These are phyloP conservation scores for Aphidius colemani DNA, from an alignment of 2,888 invertebrate genomes.

Conservation along the genomic window DNA sequence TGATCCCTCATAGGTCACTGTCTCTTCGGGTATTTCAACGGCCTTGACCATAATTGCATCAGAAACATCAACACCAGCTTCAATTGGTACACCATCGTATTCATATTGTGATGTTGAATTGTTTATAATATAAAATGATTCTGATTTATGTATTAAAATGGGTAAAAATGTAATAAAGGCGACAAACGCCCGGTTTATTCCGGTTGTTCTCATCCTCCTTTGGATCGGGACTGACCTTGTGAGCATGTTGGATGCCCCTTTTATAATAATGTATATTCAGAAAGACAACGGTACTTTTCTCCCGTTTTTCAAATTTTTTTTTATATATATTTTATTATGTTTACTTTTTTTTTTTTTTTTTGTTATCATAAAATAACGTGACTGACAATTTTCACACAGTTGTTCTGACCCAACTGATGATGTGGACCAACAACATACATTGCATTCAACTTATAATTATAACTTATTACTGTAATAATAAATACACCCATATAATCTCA, in stretches of 20 bases:
- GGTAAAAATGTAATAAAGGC: constrained; percentile 1
- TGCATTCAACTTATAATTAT: too few species aligned
- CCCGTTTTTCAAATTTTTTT: constrained; percentile 1
- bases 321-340: too few species aligned
- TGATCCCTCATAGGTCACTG: constrained; percentile 73
- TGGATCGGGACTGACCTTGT: constrained; percentile 42
- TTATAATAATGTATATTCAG: constrained; percentile 47
- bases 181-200: constrained; percentile 10
- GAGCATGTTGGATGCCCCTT: constrained; percentile 40
- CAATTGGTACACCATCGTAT: constrained; percentile 34
- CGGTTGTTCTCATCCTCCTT: constrained; percentile 8
- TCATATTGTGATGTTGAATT: constrained; percentile 2
- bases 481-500: too few species aligned
- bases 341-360: too few species aligned
- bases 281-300: constrained; percentile 13
- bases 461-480: too few species aligned
- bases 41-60: constrained; percentile 41
- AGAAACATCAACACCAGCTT: constrained; percentile 36
- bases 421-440: too few species aligned
- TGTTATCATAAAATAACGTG: too few species aligned
- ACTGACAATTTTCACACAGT: too few species aligned
- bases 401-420: too few species aligned
- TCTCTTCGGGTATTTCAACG: constrained; percentile 50
- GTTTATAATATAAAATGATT: constrained; percentile 6
- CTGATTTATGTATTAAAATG: not conserved